Percentiles rank a stretch among this genome's conserved stretches.
phyloP scores from a whole-genome alignment of 2,797 vertebrate genomes.

The Rhinogobio ventralis region DNA sequence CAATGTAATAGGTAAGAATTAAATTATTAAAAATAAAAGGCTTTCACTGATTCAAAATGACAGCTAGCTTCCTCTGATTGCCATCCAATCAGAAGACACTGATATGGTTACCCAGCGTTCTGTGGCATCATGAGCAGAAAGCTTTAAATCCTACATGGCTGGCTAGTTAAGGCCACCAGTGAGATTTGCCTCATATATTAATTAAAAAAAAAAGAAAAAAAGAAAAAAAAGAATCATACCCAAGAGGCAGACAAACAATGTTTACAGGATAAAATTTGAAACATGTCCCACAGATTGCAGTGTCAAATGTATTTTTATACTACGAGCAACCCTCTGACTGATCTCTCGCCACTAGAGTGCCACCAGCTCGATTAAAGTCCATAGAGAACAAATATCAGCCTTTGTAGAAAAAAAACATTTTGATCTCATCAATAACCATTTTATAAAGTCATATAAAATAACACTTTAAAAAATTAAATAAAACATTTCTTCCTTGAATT shows the following conservation, averaged over 20 bases:
- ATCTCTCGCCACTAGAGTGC: constrained; percentile 40
- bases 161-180: constrained; percentile 54
- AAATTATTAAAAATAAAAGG: constrained; percentile 51
- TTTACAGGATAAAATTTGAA: constrained; percentile 44
- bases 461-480: constrained; percentile 73
- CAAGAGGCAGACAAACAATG: constrained; percentile 50
- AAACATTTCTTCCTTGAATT: constrained; percentile 63
- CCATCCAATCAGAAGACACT: constrained; percentile 45
- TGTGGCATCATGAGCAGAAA: constrained; percentile 9
- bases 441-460: constrained; percentile 81
- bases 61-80: constrained; percentile 29
- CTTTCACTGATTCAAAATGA: constrained; percentile 43
- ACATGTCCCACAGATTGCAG: constrained; percentile 41
- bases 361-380: constrained; percentile 49
- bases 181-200: constrained; percentile 40
- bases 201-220: not conserved
- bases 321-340: constrained; percentile 50
- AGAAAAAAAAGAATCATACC: not conserved
- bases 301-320: constrained; percentile 46
- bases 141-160: constrained; percentile 50
- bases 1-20: constrained; percentile 46
- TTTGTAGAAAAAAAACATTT: constrained; percentile 59
- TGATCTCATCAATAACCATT: constrained; percentile 70
- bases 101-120: constrained; percentile 37
- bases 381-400: constrained; percentile 59